Conservation (phyloP, 2,888 invertebrate species). For the Caenorhabditis becei region DNA sequence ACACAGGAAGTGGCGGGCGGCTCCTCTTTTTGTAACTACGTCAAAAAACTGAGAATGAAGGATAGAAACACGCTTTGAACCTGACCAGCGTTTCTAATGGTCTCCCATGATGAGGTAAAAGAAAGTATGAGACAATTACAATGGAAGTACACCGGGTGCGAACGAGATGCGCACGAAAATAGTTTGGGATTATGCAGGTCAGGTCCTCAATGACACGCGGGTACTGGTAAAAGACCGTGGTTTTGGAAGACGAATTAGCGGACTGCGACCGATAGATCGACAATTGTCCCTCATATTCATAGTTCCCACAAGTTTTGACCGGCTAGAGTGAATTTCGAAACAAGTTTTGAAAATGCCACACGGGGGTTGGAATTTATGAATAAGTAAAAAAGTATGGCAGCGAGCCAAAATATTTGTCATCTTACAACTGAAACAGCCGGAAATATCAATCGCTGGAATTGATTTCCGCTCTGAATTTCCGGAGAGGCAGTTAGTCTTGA, state of each 20-base stretch:
- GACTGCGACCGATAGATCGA: slow-evolving; percentile 35
- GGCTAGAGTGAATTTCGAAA: not conserved
- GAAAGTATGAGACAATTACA: slow-evolving; percentile 53
- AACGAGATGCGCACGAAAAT: slow-evolving; percentile 31
- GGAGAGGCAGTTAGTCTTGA: slow-evolving; percentile 2
- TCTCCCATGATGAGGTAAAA: no score
- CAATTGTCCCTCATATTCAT: slow-evolving; percentile 2
- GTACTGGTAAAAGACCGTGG: slow-evolving; percentile 37
- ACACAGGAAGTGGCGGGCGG: slow-evolving; percentile 20
- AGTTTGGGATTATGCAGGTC: slow-evolving; percentile 61
- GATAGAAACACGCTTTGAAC: slow-evolving; percentile 33
- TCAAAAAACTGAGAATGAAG: no score
- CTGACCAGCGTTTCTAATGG: slow-evolving; percentile 23
- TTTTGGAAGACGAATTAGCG: slow-evolving; percentile 39
- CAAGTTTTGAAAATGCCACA: not conserved
- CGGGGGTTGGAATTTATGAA: no score
- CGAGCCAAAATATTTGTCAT: no score
- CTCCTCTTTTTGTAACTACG: not conserved
- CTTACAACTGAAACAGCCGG: not conserved
- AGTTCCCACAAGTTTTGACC: not conserved
- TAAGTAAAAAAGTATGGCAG: no score
- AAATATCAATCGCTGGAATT: slow-evolving; percentile 35
- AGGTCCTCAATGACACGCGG: slow-evolving; percentile 52
- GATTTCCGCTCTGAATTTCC: slow-evolving; percentile 40
- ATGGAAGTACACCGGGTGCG: slow-evolving; percentile 40